phyloP scores from a whole-genome alignment of 2,888 invertebrate species.

The Conchocele bisecta region DNA sequence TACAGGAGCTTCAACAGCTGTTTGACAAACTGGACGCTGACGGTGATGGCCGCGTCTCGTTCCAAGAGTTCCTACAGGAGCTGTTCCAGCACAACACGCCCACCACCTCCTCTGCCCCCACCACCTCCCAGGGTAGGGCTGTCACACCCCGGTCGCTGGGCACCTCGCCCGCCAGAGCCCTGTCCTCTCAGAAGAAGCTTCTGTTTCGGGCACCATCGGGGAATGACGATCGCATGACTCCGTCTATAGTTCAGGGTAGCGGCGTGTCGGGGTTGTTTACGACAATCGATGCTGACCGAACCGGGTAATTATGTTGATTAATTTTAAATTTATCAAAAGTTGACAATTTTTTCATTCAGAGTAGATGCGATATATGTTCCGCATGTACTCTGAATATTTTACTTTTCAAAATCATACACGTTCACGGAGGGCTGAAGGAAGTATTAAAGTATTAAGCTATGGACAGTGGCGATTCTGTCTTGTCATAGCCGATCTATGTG shows the following conservation, averaged over 20 bases:
- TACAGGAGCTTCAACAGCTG: constrained; percentile 85
- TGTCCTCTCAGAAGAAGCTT: constrained; percentile 66
- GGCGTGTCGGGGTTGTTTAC: constrained; percentile 79
- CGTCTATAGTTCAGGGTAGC: constrained; percentile 67
- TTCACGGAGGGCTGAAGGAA: too few relatives aligned
- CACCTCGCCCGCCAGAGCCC: constrained; percentile 56
- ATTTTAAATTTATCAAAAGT: not conserved
- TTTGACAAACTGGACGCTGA: constrained; percentile 87
- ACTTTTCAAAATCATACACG: too few relatives aligned
- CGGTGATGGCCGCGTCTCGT: constrained; percentile 87
- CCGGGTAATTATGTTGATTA: constrained; percentile 73
- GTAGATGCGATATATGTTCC: too few relatives aligned
- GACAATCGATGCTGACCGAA: constrained; percentile 76
- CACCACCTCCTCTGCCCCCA: constrained; percentile 16
- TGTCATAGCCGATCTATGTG: too few relatives aligned
- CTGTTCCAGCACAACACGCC: constrained; percentile 84
- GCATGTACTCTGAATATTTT: too few relatives aligned
- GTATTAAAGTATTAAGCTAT: too few relatives aligned
- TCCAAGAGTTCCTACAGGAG: constrained; percentile 86
- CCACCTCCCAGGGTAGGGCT: constrained; percentile 6
- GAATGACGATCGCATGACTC: constrained; percentile 63
- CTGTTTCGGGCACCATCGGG: constrained; percentile 40
- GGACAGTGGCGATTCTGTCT: too few relatives aligned
- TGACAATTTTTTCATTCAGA: too few relatives aligned
- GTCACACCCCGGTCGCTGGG: constrained; percentile 43